A percentile compares a stretch with the other conserved stretches of the same genome.
Conservation (phyloP, 1,140 invertebrate species). For the Zaprionus camerounensis region DNA sequence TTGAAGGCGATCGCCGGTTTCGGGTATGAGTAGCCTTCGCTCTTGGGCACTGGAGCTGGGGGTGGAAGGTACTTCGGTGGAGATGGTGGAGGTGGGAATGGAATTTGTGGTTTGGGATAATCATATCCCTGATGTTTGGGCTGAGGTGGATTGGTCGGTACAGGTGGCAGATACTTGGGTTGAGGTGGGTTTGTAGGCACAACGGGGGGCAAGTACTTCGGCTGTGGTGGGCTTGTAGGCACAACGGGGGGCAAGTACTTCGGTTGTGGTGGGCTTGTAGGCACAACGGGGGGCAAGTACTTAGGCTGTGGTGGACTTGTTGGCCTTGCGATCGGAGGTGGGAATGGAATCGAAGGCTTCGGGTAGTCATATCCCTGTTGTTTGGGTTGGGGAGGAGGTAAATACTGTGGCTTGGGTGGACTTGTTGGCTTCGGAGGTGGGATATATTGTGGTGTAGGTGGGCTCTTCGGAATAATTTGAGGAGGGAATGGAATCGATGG, state of each 20-base stretch:
- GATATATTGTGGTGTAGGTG: slow-evolving; percentile 26
- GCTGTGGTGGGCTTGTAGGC: slow-evolving; percentile 39
- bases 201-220: slow-evolving; percentile 59
- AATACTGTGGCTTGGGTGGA: slow-evolving; percentile 43
- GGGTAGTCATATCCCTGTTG: slow-evolving; percentile 67
- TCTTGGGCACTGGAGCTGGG: slow-evolving; percentile 54
- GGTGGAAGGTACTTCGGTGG: slow-evolving; percentile 44
- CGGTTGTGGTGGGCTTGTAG: slow-evolving; percentile 14
- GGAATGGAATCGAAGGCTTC: slow-evolving; percentile 62
- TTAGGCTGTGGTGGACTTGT: slow-evolving; percentile 8
- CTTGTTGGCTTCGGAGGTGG: slow-evolving; percentile 53
- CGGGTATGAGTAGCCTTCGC: slow-evolving; percentile 65
- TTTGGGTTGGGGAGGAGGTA: slow-evolving; percentile 62
- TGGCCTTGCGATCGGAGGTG: slow-evolving; percentile 18
- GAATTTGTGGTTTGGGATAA: slow-evolving; percentile 65
- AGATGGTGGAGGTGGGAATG: slow-evolving; percentile 50
- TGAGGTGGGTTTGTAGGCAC: slow-evolving; percentile 25
- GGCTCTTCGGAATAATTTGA: slow-evolving; percentile 2
- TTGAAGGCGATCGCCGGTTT: slow-evolving; percentile 68
- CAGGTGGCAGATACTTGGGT: slow-evolving; percentile 5
- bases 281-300: slow-evolving; percentile 2
- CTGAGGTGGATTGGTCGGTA: slow-evolving; percentile 30
- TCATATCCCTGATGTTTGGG: slow-evolving; percentile 60
- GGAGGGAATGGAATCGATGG: slow-evolving; percentile 60
- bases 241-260: slow-evolving; percentile 41